phyloP scores from a whole-genome alignment of 2,888 invertebrate species.

The Agrilus mali region DNA sequence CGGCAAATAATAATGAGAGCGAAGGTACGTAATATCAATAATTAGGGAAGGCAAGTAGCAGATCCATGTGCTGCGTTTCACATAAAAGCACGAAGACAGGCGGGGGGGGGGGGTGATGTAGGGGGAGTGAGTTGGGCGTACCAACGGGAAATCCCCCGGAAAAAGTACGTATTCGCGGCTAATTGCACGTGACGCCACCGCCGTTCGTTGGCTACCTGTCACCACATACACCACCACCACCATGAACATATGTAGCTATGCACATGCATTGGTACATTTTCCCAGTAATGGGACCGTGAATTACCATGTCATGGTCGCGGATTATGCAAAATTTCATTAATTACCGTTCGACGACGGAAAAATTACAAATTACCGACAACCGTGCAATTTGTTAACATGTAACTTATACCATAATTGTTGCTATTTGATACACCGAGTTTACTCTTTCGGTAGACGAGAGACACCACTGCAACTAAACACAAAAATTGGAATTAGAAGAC shows the following conservation, averaged over 20 bases:
- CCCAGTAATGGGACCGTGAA: not conserved
- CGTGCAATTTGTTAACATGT: too few species aligned
- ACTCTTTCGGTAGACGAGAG: too few species aligned
- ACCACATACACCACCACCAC: not conserved
- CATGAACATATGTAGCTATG: not conserved
- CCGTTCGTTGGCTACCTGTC: not conserved
- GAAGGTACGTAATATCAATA: conserved; percentile 33
- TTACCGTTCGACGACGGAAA: too few species aligned
- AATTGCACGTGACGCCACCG: not conserved
- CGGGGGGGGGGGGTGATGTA: conserved; percentile 16
- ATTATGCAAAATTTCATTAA: too few species aligned
- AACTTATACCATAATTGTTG: too few species aligned
- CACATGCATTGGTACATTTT: not conserved
- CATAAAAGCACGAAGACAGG: conserved; percentile 29
- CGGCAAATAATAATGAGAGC: conserved; percentile 36
- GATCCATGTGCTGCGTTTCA: conserved; percentile 33
- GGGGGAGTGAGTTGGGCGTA: too few species aligned
- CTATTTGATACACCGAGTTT: too few species aligned
- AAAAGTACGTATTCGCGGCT: conserved; percentile 10
- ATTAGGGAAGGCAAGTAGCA: conserved; percentile 33
- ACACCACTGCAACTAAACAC: too few species aligned
- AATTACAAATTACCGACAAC: too few species aligned
- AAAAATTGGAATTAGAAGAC: too few species aligned
- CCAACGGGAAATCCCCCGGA: conserved; percentile 20
- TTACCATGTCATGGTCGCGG: too few species aligned